Evolutionary conservation across 1,140 invertebrate species (phyloP).

Genomic region (Eupeodes corollae): DNA sequence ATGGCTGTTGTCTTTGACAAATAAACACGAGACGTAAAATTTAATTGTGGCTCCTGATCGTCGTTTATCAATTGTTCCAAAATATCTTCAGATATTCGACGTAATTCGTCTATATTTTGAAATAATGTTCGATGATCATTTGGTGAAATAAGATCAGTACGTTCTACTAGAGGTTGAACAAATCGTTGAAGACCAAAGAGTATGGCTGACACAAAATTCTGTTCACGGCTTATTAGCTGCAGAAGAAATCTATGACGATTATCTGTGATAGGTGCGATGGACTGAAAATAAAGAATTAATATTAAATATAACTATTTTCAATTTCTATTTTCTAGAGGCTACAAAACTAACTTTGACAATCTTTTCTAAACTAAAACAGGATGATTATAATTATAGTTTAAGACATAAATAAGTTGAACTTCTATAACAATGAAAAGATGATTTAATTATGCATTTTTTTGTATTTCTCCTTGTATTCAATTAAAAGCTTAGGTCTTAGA

Average conservation of each 20-base stretch:
- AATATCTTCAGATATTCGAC: slow-evolving; percentile 67
- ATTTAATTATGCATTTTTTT: no score
- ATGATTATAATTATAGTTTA: no score
- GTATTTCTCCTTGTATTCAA: no score
- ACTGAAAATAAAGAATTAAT: slow-evolving; percentile 16
- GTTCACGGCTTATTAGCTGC: slow-evolving; percentile 52
- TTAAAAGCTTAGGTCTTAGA: no score
- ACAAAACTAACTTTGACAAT: no score
- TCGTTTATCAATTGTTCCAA: slow-evolving; percentile 61
- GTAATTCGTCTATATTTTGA: slow-evolving; percentile 71
- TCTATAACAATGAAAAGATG: no score
- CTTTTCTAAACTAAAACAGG: no score
- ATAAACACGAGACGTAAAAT: slow-evolving; percentile 55
- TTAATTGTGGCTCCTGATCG: slow-evolving; percentile 55
- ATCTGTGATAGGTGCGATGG: slow-evolving; percentile 38
- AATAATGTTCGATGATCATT: slow-evolving; percentile 65
- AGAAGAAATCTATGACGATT: slow-evolving; percentile 43
- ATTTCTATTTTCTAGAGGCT: no score
- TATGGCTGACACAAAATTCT: slow-evolving; percentile 58
- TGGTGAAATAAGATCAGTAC: slow-evolving; percentile 57
- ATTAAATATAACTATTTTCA: no score
- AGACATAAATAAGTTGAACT: no score
- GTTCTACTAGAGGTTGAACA: slow-evolving; percentile 55
- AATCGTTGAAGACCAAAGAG: slow-evolving; percentile 66
- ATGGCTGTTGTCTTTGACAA: slow-evolving; percentile 58